Evolutionary conservation across 2,113 vertebrate genomes (phyloP).

Genomic region (Siniperca knerii): DNA sequence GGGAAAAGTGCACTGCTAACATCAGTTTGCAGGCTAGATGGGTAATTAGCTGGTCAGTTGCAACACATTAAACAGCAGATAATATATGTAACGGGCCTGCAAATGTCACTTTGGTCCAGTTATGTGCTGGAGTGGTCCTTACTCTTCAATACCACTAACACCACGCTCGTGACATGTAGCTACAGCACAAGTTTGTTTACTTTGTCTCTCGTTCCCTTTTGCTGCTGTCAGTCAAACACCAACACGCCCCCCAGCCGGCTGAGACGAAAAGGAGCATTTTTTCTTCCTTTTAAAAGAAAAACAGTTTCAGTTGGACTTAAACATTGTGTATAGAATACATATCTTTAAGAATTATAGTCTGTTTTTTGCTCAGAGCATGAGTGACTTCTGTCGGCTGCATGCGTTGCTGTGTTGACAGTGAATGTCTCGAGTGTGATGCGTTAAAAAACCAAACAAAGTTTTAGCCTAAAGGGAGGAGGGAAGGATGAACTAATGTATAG

Average conservation of each 20-base stretch:
- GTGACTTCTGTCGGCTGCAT: neutral
- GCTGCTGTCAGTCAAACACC: too few species aligned
- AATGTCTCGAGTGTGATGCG: slow-evolving; percentile 12
- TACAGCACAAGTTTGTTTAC: neutral
- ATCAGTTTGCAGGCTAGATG: too few species aligned
- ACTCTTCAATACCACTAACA: neutral
- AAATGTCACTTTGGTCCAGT: too few species aligned
- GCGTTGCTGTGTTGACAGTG: too few species aligned
- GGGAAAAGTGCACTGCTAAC: too few species aligned
- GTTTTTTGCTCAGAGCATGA: slow-evolving; percentile 41
- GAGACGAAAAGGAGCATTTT: too few species aligned
- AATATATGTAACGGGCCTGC: too few species aligned
- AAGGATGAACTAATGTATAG: slow-evolving; percentile 41
- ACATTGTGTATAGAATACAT: neutral
- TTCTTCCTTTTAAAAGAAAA: neutral
- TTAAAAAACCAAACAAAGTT: neutral
- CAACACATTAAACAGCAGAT: too few species aligned
- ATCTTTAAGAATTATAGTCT: neutral
- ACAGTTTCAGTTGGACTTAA: slow-evolving; percentile 30
- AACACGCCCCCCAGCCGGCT: too few species aligned
- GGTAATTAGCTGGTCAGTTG: too few species aligned
- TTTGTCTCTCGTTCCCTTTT: neutral
- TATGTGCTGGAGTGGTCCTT: too few species aligned
- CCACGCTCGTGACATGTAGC: neutral
- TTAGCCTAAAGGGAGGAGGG: slow-evolving; percentile 38